phyloP scores from a whole-genome alignment of 2,797 vertebrate species.

The Cuculus canorus region DNA sequence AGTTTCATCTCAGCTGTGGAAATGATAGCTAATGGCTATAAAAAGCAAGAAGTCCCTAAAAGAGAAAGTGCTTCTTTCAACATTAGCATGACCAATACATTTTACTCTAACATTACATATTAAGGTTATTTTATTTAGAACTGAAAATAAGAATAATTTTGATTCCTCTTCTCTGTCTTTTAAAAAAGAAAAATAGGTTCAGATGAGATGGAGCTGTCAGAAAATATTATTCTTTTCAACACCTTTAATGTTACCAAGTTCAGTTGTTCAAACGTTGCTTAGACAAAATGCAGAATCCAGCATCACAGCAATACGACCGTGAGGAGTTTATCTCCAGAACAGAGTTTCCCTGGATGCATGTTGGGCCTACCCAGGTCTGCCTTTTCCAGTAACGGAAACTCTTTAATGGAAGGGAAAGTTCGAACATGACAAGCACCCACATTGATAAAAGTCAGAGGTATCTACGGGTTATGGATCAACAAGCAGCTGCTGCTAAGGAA shows the following conservation, averaged over 20 bases:
- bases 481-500: not conserved
- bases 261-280: not conserved
- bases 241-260: not conserved
- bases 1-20: not conserved
- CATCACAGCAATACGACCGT: not conserved
- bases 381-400: not conserved
- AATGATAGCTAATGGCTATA: not conserved
- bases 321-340: not conserved
- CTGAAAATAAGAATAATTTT: not conserved
- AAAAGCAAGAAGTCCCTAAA: not conserved
- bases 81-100: not conserved
- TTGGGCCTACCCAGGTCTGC: not conserved
- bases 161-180: not conserved
- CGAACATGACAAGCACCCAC: not conserved
- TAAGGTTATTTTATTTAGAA: not conserved
- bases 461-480: not conserved
- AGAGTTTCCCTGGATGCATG: not conserved
- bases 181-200: not conserved
- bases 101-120: not conserved
- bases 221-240: not conserved
- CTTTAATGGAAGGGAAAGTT: not conserved
- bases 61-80: not conserved
- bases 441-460: not conserved
- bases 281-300: not conserved
- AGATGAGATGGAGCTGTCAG: not conserved